Evolutionary conservation across 2,888 invertebrate species (phyloP).

Genomic region (Drosophila atripex): DNA sequence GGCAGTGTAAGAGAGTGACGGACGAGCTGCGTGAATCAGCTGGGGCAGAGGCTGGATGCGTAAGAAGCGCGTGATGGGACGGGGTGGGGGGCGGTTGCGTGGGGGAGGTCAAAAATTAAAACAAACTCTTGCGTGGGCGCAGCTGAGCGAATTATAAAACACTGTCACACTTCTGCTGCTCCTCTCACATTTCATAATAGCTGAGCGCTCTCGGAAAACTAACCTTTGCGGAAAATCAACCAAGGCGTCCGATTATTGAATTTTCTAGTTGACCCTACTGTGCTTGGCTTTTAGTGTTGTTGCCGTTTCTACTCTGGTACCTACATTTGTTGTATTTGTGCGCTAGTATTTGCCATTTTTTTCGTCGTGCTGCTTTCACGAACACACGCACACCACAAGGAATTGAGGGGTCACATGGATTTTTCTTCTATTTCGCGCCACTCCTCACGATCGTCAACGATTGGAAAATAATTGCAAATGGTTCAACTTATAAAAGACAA

Average conservation of each 20-base stretch:
- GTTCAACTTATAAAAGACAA: slow-evolving; percentile 52
- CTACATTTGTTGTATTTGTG: slow-evolving; percentile 73
- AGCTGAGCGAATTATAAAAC: slow-evolving; percentile 71
- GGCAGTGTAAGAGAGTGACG: slow-evolving; percentile 11
- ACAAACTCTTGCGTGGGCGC: slow-evolving; percentile 64
- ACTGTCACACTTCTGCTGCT: slow-evolving; percentile 52
- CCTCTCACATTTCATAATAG: slow-evolving; percentile 69
- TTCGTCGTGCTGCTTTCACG: slow-evolving; percentile 70
- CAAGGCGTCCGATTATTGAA: slow-evolving; percentile 70
- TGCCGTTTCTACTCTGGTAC: slow-evolving; percentile 52
- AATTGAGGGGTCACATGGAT: slow-evolving; percentile 65
- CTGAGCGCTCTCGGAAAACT: slow-evolving; percentile 40
- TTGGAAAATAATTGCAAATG: slow-evolving; percentile 30
- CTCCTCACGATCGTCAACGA: slow-evolving; percentile 49
- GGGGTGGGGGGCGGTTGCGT: slow-evolving; percentile 36
- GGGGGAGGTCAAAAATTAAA: slow-evolving; percentile 70
- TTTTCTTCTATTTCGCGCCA: slow-evolving; percentile 25
- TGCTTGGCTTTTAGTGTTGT: slow-evolving; percentile 31
- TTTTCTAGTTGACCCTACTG: slow-evolving; percentile 61
- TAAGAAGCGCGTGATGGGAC: background rate
- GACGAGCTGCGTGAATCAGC: slow-evolving; percentile 64
- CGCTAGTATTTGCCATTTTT: slow-evolving; percentile 76
- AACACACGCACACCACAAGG: slow-evolving; percentile 28
- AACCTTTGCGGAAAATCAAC: slow-evolving; percentile 55
- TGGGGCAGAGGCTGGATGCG: slow-evolving; percentile 37